phyloP scores from a whole-genome alignment of 2,797 vertebrate genomes.

The Tympanoctomys barrerae region DNA sequence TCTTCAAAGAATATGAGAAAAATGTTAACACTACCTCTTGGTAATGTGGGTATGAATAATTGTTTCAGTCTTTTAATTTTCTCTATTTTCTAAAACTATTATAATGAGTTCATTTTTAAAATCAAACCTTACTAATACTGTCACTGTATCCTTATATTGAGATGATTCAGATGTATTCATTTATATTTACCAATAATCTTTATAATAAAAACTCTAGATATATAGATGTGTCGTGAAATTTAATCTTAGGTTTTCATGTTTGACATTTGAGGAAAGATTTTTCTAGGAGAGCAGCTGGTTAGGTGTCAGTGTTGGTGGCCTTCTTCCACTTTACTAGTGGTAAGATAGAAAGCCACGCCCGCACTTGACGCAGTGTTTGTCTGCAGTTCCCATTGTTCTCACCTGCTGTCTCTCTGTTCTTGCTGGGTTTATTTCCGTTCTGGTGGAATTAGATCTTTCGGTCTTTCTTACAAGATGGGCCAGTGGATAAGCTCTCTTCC shows the following conservation, averaged over 20 bases:
- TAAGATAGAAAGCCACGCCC: not conserved
- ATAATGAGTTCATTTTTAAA: not conserved
- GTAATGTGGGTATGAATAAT: not conserved
- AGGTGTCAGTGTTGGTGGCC: not conserved
- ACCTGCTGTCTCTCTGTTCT: not conserved
- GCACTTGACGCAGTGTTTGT: not conserved
- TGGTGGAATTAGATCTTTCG: not conserved
- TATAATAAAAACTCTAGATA: not conserved
- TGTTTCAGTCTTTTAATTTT: not conserved
- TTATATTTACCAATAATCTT: not conserved
- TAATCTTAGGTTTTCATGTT: not conserved
- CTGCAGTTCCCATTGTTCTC: not conserved
- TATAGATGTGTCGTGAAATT: not conserved
- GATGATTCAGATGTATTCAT: not conserved
- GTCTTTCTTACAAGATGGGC: not conserved
- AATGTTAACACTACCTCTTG: conserved; percentile 2
- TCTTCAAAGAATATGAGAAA: not conserved
- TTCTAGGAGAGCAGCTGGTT: not conserved
- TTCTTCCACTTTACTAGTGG: not conserved
- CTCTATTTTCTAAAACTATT: not conserved
- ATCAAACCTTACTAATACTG: not conserved
- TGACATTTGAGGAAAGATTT: not conserved
- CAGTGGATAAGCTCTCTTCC: not conserved
- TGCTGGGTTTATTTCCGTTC: not conserved
- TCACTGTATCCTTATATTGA: not conserved